Percentiles rank a stretch among this genome's conserved stretches.
Conservation (phyloP, 2,113 vertebrate genomes). For the Emydura subglobosa region DNA sequence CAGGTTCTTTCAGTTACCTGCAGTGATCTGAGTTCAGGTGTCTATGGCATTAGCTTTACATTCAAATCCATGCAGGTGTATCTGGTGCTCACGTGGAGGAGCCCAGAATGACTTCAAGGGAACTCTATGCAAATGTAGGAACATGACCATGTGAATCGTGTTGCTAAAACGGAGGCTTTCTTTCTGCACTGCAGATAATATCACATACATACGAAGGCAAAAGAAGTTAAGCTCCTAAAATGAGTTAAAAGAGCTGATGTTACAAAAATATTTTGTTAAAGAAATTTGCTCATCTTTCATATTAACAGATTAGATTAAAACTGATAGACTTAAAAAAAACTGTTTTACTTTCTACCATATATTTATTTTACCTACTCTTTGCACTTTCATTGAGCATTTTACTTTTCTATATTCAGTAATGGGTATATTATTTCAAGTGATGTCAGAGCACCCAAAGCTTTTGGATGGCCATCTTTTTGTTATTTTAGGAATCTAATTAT, state of each 20-base stretch:
- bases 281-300: not conserved
- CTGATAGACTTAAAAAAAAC: not conserved
- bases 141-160: not conserved
- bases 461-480: not conserved
- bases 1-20: not conserved
- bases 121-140: not conserved
- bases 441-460: not conserved
- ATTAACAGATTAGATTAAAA: not conserved
- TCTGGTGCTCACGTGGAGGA: not conserved
- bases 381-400: not conserved
- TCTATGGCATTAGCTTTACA: not conserved
- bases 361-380: not conserved
- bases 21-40: not conserved
- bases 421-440: not conserved
- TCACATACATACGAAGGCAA: not conserved
- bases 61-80: constrained; percentile 14
- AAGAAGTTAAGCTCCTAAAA: not conserved
- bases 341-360: not conserved
- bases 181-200: not conserved
- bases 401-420: not conserved
- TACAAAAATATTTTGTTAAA: not conserved
- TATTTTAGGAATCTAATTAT: not conserved
- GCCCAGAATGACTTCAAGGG: not conserved
- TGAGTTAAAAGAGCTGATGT: not conserved
- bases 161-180: not conserved